Evolutionary conservation across 2,888 invertebrate species (phyloP).

Genomic region (Eurois occulta): DNA sequence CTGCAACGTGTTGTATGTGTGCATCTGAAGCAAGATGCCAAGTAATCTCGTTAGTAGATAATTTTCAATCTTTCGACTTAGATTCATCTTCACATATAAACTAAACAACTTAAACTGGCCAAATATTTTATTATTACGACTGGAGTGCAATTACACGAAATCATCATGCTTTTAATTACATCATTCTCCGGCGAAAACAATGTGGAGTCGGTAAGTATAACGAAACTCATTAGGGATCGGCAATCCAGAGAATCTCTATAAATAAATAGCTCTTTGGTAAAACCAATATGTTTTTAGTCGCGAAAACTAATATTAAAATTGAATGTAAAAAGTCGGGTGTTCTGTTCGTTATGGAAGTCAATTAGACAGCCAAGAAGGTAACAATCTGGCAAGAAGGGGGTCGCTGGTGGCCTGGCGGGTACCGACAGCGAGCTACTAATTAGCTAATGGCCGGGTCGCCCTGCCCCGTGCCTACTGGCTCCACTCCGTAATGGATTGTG

Average conservation of each 20-base stretch:
- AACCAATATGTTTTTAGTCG: conserved; percentile 28
- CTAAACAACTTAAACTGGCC: conserved; percentile 10
- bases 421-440: conserved; percentile 76
- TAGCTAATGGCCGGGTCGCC: conserved; percentile 86
- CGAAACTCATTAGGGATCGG: conserved; percentile 25
- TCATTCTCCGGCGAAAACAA: conserved; percentile 2
- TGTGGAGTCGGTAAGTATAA: background rate
- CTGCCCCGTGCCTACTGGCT: conserved; percentile 65
- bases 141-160: conserved; percentile 16
- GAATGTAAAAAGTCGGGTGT: conserved; percentile 53
- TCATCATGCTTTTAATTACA: conserved; percentile 4
- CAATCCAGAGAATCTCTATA: conserved; percentile 6
- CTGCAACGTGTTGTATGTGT: background rate
- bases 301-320: conserved; percentile 54
- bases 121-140: conserved; percentile 7
- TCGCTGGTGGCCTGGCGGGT: conserved; percentile 73
- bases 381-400: conserved; percentile 89
- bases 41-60: background rate
- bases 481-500: conserved; percentile 83
- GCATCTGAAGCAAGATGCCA: conserved; percentile 4
- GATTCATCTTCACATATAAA: conserved; percentile 12
- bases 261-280: conserved; percentile 26
- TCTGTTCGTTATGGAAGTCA: conserved; percentile 78
- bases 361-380: conserved; percentile 85
- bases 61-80: background rate